Evolutionary conservation across 2,113 vertebrate species (phyloP).

Genomic region (Bubo bubo): DNA sequence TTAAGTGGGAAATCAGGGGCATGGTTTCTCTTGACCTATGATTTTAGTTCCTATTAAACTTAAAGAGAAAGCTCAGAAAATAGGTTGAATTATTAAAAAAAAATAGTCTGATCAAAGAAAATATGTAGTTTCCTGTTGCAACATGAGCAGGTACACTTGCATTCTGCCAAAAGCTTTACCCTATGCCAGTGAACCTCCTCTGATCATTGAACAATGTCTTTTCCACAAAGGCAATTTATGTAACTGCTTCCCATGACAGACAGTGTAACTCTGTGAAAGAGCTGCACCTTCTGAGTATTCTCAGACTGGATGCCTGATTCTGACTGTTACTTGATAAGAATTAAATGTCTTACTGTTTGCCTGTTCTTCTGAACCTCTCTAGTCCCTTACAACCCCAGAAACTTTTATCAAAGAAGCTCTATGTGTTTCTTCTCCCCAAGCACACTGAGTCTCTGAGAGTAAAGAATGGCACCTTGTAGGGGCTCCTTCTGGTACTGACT

Average conservation of each 20-base stretch:
- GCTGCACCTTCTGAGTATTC: not conserved
- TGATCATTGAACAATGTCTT: not conserved
- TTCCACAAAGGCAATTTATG: not conserved
- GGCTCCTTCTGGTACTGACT: not conserved
- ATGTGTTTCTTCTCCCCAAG: not conserved
- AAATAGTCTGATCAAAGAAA: not conserved
- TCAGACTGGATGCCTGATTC: not conserved
- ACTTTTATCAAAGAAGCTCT: not conserved
- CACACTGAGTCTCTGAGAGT: not conserved
- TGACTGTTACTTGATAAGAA: not conserved
- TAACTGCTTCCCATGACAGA: not conserved
- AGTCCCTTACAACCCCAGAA: not conserved
- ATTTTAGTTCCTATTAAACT: not conserved
- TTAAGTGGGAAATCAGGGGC: not conserved
- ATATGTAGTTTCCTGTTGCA: not conserved
- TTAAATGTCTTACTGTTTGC: not conserved
- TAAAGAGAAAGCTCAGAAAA: not conserved
- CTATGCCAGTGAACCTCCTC: not conserved
- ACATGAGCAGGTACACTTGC: not conserved
- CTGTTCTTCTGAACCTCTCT: not conserved
- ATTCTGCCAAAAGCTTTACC: not conserved
- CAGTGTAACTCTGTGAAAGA: not conserved
- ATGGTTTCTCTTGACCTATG: not conserved
- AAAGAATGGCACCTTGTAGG: not conserved
- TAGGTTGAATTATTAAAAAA: not conserved